These are phyloP conservation scores for Oreochromis mossambicus DNA, from an alignment of 2,797 vertebrate species.

Conservation along the genomic window DNA sequence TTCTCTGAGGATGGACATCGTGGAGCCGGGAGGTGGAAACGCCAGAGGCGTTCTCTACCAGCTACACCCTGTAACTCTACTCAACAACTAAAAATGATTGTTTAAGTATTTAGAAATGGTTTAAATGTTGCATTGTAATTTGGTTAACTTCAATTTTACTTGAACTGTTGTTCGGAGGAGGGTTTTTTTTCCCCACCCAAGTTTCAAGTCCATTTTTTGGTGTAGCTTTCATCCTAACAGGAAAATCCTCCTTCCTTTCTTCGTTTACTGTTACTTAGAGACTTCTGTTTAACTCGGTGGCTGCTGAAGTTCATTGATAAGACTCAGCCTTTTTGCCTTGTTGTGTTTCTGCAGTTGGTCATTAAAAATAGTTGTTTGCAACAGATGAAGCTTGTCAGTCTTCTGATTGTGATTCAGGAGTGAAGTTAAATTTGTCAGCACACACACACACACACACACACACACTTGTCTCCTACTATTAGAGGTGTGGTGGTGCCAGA, in stretches of 20 bases:
- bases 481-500: constrained; percentile 27
- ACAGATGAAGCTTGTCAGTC: constrained; percentile 43
- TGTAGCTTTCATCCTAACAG: background rate
- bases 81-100: constrained; percentile 55
- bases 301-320: background rate
- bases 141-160: background rate
- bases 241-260: background rate
- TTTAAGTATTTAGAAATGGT: background rate
- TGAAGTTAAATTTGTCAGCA: constrained; percentile 43
- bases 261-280: background rate
- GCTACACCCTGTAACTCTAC: constrained; percentile 70
- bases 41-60: constrained; percentile 59
- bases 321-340: background rate
- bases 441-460: background rate
- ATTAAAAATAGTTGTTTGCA: constrained; percentile 59
- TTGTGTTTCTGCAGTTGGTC: background rate
- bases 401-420: constrained; percentile 45
- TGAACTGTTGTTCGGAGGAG: background rate
- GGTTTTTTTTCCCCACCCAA: accelerated
- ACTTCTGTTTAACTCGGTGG: background rate
- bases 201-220: background rate
- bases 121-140: background rate
- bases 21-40: constrained; percentile 43
- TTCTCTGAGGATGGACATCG: constrained; percentile 69
- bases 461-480: background rate